Conservation (phyloP, 1,140 invertebrate genomes). For the Brachystomella parvula region DNA sequence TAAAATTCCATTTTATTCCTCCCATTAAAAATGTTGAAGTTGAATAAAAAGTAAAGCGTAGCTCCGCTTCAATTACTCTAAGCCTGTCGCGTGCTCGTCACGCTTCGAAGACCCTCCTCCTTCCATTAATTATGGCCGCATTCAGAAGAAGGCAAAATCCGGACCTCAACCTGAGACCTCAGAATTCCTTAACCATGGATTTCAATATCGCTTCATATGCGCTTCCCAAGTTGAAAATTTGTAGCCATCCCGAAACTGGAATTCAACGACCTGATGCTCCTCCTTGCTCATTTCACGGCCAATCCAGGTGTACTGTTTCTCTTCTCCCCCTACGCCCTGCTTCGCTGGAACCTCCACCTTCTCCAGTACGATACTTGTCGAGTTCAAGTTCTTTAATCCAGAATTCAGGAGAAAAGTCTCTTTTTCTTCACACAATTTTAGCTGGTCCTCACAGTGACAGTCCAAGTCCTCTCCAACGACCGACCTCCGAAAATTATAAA, state of each 20-base stretch:
- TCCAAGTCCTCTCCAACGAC: not conserved
- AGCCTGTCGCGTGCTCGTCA: constrained; percentile 2
- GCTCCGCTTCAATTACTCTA: not conserved
- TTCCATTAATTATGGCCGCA: not conserved
- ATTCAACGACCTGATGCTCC: constrained; percentile 1
- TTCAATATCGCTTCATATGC: not conserved
- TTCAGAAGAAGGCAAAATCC: not conserved
- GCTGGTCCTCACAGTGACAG: not conserved
- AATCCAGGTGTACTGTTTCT: not conserved
- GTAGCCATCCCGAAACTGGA: not conserved
- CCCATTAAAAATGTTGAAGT: not conserved
- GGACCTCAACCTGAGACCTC: not conserved
- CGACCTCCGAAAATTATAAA: not conserved
- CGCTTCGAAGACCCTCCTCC: not conserved
- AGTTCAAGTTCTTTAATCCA: not conserved
- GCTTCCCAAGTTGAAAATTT: constrained; percentile 3
- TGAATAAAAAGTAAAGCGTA: not conserved
- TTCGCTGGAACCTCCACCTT: not conserved
- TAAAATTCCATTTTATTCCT: not conserved
- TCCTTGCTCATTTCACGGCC: not conserved
- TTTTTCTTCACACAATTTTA: not conserved
- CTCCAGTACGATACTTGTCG: not conserved
- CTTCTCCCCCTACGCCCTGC: not conserved
- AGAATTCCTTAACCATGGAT: too few relatives aligned
- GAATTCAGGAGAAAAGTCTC: not conserved